Percentiles rank a stretch among this genome's conserved stretches.
Conservation (phyloP, 2,797 vertebrate species). For the Chelonia mydas region DNA sequence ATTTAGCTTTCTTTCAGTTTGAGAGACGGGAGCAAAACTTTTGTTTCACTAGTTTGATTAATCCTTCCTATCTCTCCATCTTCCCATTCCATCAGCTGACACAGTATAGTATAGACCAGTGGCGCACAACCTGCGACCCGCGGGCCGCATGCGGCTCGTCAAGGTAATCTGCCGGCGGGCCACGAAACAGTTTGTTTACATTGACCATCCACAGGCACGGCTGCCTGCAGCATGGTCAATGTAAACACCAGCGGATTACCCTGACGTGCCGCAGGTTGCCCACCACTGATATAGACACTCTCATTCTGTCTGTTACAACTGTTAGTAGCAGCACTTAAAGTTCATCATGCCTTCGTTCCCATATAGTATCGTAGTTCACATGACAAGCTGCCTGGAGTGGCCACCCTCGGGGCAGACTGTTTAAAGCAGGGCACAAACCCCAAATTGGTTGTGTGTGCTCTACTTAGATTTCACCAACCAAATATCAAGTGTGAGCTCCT, state of each 20-base stretch:
- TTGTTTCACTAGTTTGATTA: background rate
- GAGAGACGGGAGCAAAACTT: background rate
- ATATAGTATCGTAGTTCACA: background rate
- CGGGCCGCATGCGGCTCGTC: too few species aligned
- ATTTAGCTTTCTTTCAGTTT: background rate
- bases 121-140: too few species aligned
- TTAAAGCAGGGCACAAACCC: background rate
- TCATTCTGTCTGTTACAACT: background rate
- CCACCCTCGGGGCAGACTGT: background rate
- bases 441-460: background rate
- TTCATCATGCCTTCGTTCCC: background rate
- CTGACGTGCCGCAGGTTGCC: too few species aligned
- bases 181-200: too few species aligned
- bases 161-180: too few species aligned
- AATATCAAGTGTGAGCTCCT: background rate
- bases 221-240: too few species aligned
- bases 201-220: too few species aligned
- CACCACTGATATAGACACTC: background rate
- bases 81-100: slow-evolving; percentile 7
- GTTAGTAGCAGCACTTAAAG: background rate
- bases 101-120: background rate
- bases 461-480: background rate
- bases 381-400: background rate
- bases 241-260: too few species aligned
- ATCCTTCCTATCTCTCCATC: background rate